Evolutionary conservation across 2,888 invertebrate species (phyloP).

Genomic region (Stenolophus ochropezus): DNA sequence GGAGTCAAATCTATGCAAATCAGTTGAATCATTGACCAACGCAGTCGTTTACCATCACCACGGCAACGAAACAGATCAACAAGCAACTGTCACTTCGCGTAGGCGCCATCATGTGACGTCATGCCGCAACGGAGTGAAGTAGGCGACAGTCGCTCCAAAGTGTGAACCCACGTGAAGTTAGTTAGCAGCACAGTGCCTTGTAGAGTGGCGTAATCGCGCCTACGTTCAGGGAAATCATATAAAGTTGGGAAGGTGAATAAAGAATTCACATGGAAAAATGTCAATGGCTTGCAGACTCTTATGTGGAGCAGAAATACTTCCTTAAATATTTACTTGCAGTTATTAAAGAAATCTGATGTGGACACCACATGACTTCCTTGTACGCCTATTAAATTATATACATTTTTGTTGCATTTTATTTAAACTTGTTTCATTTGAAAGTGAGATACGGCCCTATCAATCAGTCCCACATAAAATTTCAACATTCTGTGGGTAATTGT

Average conservation of each 20-base stretch:
- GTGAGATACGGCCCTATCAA: too few species aligned
- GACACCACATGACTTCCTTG: too few species aligned
- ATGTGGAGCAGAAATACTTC: too few species aligned
- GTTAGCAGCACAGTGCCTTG: not conserved
- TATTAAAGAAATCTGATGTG: too few species aligned
- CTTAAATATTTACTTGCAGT: too few species aligned
- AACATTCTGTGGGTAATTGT: too few species aligned
- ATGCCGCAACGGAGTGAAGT: slow-evolving; percentile 9
- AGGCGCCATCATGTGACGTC: slow-evolving; percentile 30
- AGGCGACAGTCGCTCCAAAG: slow-evolving; percentile 38
- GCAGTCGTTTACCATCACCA: not conserved
- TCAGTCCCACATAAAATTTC: too few species aligned
- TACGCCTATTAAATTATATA: too few species aligned
- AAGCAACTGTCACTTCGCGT: not conserved
- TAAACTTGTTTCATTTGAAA: too few species aligned
- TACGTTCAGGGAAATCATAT: not conserved
- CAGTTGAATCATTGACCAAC: not conserved
- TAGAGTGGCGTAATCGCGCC: slow-evolving; percentile 32
- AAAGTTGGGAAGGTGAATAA: not conserved
- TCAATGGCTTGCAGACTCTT: not conserved
- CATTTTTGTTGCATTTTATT: too few species aligned
- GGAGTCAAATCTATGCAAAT: slow-evolving; percentile 12
- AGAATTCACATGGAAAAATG: not conserved
- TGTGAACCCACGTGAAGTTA: slow-evolving; percentile 27
- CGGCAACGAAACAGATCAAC: too few species aligned